phyloP scores from a whole-genome alignment of 1,140 invertebrate genomes.

The Trichonephila clavata region DNA sequence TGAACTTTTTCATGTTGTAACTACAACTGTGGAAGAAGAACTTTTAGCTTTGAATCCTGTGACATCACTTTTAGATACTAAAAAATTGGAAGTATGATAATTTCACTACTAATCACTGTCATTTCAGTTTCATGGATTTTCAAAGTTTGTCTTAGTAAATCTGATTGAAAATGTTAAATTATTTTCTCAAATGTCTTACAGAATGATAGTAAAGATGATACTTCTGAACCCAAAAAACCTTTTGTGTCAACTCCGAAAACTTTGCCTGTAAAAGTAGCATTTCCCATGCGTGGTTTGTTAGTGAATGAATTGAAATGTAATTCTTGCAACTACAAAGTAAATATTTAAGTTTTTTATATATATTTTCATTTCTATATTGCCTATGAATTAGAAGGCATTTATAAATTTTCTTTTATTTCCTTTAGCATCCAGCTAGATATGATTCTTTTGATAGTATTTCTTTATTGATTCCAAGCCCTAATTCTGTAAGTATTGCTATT shows the following conservation, averaged over 20 bases:
- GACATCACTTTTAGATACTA: constrained; percentile 80
- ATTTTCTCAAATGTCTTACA: neutral
- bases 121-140: neutral
- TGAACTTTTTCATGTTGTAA: constrained; percentile 92
- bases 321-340: constrained; percentile 89
- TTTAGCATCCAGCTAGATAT: constrained; percentile 90
- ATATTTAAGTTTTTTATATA: constrained; percentile 29
- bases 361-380: neutral
- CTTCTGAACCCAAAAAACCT: constrained; percentile 25
- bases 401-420: constrained; percentile 77
- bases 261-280: constrained; percentile 77
- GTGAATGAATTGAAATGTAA: constrained; percentile 92
- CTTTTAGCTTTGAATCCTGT: constrained; percentile 81
- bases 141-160: neutral
- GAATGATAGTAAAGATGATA: constrained; percentile 7
- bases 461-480: constrained; percentile 85
- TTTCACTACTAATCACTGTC: too few relatives aligned
- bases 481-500: constrained; percentile 80
- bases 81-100: constrained; percentile 57
- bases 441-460: constrained; percentile 95
- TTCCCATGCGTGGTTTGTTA: constrained; percentile 90
- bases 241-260: constrained; percentile 42
- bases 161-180: too few relatives aligned
- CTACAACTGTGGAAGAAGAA: constrained; percentile 93
- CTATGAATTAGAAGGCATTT: neutral